Base-by-base conservation (phyloP, 2,113 vertebrate genomes). In the Dolichallabes microphthalmus region DNA sequence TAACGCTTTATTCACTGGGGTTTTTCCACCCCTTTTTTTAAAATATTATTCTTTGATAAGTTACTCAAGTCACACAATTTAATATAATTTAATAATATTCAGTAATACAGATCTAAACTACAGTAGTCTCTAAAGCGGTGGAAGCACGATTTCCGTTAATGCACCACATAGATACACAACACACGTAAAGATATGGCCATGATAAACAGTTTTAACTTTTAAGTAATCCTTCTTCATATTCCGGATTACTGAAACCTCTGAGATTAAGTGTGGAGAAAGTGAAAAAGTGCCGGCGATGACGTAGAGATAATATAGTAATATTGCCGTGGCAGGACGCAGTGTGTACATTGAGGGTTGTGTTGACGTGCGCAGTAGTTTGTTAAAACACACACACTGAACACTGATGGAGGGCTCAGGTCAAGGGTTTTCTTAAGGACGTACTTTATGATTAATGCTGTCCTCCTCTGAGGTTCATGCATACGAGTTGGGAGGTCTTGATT, bases 111-210 rank as follows among this genome's bases (percentile, higher is more conserved):
- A 86, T 90, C 90, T 92, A 91, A 90, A 89, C 88, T 90, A 45
- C 6, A 45, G 7, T 45, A 90, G 66, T 84, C 55, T 93, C 92
- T 94, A 94, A 60, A 89, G 92, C 89, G 88, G 82, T 91, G 87
- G 88, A 93, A 93, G 89, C 90, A 93, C 90, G 4, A 87, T 87
- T 91, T 88, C 81, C 89, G 90, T 89, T 91, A 89, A 93, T 91
- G 91, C 91, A 94, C 90, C 89, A 93, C 92, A 93, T 89, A 92
- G 88, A 93, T 91, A 94, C 92, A 89, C 84, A 86, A 89, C 91
- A 90, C 85, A 86, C 30, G 79, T 73, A 84, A 90, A 83, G 90
- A 91, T 77, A 90, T 91, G 90, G 90, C 89, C 87, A 89, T 91
- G 73, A 90, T 91, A 85, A 90, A 91, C 84, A 55, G 84, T 88